Conservation (phyloP, 1,140 invertebrate genomes). For the Mesaphorura yosii region DNA sequence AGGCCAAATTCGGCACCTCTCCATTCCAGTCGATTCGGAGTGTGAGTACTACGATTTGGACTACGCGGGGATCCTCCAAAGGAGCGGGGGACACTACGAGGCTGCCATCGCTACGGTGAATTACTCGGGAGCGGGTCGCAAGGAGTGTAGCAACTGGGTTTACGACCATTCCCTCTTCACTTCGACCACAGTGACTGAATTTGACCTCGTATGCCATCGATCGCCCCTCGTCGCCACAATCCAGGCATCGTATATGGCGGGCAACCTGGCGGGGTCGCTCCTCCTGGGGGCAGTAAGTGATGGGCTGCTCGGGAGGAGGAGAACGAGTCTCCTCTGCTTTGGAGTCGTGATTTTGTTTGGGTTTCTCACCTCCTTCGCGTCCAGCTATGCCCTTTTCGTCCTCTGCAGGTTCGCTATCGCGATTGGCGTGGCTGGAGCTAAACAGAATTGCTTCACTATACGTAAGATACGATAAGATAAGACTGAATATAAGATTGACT, state of each 20-base stretch:
- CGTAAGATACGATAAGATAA: too few species aligned
- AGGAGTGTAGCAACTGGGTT: conserved; percentile 35
- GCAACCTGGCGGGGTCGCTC: conserved; percentile 24
- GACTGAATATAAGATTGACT: too few species aligned
- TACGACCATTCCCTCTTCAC: conserved; percentile 37
- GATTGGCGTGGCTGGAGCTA: conserved; percentile 56
- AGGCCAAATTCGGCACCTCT: conserved; percentile 40
- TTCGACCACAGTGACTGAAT: conserved; percentile 37
- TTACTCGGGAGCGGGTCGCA: conserved; percentile 21
- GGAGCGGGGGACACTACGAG: conserved; percentile 35
- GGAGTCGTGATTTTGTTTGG: conserved; percentile 11
- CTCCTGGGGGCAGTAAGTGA: conserved; percentile 24
- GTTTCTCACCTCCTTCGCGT: conserved; percentile 44
- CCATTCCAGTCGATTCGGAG: conserved; percentile 29
- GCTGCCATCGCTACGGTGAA: conserved; percentile 24
- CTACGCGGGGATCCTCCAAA: conserved; percentile 40
- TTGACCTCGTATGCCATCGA: conserved; percentile 29
- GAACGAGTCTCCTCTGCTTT: conserved; percentile 2
- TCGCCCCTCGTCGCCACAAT: conserved; percentile 22
- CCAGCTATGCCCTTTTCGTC: conserved; percentile 52
- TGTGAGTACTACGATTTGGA: conserved; percentile 38
- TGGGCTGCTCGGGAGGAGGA: conserved; percentile 19
- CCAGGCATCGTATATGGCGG: conserved; percentile 26
- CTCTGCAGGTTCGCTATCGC: conserved; percentile 49
- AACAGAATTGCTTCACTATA: conserved; percentile 57